phyloP scores from a whole-genome alignment of 30 jellyfish, hydroid and myxozoan genomes.

The Turritopsis rubra region DNA sequence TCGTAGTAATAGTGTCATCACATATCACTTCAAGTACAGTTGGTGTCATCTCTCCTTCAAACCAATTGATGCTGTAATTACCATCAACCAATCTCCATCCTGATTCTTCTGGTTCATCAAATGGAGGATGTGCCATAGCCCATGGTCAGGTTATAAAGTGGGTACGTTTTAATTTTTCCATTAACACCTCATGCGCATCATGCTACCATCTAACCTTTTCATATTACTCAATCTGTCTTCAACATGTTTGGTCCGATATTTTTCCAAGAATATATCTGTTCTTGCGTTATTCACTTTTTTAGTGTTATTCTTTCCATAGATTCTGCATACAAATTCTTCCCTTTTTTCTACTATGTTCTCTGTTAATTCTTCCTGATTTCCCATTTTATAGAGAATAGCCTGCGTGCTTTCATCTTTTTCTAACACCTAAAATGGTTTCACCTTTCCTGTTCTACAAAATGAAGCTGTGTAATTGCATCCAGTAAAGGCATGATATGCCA shows the following conservation, averaged over 20 bases:
- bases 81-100: background rate
- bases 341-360: background rate
- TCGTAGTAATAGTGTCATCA: no score
- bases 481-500: no score
- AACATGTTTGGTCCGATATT: no score
- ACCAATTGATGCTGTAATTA: no score
- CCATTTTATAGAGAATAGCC: background rate
- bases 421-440: background rate
- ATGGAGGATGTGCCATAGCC: no score
- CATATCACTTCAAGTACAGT: no score
- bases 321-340: background rate
- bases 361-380: background rate
- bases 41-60: no score
- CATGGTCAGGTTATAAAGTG: no score
- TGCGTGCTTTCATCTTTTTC: slow-evolving; percentile 4
- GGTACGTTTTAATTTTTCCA: background rate
- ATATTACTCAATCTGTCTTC: no score
- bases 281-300: slow-evolving; percentile 5
- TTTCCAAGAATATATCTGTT: background rate
- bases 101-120: background rate
- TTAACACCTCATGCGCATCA: no score
- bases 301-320: background rate
- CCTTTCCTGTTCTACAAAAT: background rate
- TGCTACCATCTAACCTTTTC: no score
- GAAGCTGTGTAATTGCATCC: slow-evolving; percentile 7